These are phyloP conservation scores for Microchrysa polita DNA, from an alignment of 2,888 invertebrate genomes.

Conservation along the genomic window DNA sequence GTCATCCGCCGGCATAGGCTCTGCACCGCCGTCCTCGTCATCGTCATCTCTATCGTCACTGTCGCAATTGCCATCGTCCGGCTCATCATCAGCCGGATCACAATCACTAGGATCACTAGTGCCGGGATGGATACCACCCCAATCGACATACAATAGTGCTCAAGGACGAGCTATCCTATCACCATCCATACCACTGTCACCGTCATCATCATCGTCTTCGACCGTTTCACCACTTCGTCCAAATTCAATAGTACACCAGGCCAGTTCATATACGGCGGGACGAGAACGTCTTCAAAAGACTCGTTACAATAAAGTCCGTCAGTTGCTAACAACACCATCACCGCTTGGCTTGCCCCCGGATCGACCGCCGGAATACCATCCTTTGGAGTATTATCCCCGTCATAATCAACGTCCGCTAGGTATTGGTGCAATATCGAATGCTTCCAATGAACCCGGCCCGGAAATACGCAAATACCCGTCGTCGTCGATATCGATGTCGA, in stretches of 20 bases:
- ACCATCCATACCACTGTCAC: constrained; percentile 35
- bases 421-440: neutral
- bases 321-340: constrained; percentile 26
- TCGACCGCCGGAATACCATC: constrained; percentile 7
- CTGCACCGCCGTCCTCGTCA: constrained; percentile 1
- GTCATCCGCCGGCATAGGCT: neutral
- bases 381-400: neutral
- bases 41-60: neutral
- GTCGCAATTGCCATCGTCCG: neutral
- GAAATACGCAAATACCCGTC: constrained; percentile 20
- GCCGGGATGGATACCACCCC: neutral
- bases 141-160: constrained; percentile 9
- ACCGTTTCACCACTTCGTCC: constrained; percentile 28
- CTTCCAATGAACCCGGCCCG: constrained; percentile 12
- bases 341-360: constrained; percentile 32
- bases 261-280: constrained; percentile 25
- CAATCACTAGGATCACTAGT: neutral
- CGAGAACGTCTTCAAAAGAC: constrained; percentile 36
- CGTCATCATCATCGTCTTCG: constrained; percentile 29
- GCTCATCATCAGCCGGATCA: constrained; percentile 3
- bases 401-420: constrained; percentile 6
- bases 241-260: constrained; percentile 26
- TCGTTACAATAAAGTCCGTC: constrained; percentile 27
- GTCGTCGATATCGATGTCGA: constrained; percentile 44
- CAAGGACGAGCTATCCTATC: constrained; percentile 34